Percentiles rank a stretch among this genome's conserved stretches.
Evolutionary conservation across 2,888 invertebrate genomes (phyloP).

Genomic region (Lochmaea capreae): DNA sequence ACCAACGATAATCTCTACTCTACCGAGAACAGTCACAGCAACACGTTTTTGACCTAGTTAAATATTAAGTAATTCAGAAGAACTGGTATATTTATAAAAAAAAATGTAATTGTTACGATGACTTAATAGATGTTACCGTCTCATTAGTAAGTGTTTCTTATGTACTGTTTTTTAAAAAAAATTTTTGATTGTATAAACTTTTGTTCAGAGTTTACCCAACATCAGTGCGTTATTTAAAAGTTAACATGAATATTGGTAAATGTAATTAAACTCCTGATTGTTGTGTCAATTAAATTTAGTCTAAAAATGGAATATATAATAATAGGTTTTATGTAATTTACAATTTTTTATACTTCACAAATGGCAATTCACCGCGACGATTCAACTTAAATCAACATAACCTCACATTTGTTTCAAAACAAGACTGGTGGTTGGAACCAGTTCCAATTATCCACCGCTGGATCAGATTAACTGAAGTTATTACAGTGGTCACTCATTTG

Average conservation of each 20-base stretch:
- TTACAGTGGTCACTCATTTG: too few relatives aligned
- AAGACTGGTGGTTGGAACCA: too few relatives aligned
- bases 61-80: conserved; percentile 49
- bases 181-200: conserved; percentile 32
- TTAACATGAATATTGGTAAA: background rate
- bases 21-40: conserved; percentile 64
- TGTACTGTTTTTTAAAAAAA: conserved; percentile 28
- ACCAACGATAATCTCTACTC: conserved; percentile 60
- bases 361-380: too few relatives aligned
- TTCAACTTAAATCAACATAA: too few relatives aligned
- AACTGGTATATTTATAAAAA: conserved; percentile 59
- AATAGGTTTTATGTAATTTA: background rate
- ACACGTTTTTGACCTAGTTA: conserved; percentile 66
- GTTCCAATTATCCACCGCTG: too few relatives aligned
- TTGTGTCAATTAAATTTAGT: background rate
- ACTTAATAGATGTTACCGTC: conserved; percentile 48
- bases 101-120: conserved; percentile 47
- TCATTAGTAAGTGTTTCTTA: conserved; percentile 44
- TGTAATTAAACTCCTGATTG: background rate
- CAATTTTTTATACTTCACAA: background rate
- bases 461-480: too few relatives aligned
- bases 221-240: conserved; percentile 1
- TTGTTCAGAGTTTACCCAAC: background rate
- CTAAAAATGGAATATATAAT: background rate
- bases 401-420: too few relatives aligned